Evolutionary conservation across 2,113 vertebrate species (phyloP).

Genomic region (Ia io): DNA sequence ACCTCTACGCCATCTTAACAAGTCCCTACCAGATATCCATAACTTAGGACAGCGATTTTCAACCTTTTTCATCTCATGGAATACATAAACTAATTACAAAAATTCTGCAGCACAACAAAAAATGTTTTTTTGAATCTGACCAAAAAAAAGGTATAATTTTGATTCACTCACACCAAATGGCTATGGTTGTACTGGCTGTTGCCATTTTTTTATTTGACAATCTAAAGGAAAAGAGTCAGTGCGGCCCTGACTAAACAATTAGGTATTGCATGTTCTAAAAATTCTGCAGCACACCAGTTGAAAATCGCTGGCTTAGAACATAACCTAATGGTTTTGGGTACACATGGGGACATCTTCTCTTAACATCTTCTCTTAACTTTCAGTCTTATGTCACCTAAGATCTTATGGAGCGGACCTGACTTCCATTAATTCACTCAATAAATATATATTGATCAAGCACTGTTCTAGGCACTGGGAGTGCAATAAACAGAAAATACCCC

Average conservation of each 20-base stretch:
- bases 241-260: background rate
- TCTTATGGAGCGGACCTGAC: background rate
- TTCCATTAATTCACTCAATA: background rate
- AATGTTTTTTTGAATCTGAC: background rate
- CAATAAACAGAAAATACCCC: constrained; percentile 29
- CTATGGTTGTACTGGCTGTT: background rate
- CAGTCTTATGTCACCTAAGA: background rate
- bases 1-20: background rate
- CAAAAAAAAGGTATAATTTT: background rate
- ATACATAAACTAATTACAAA: background rate
- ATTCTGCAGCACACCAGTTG: background rate
- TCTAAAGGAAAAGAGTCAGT: background rate
- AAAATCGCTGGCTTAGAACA: background rate
- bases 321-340: background rate
- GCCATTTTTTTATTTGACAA: background rate
- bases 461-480: background rate
- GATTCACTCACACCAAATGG: background rate
- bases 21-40: background rate
- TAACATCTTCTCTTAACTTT: background rate
- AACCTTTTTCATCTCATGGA: background rate
- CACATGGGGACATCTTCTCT: background rate
- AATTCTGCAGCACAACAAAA: background rate
- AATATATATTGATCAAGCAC: background rate
- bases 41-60: background rate
- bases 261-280: background rate